Evolutionary conservation across 2,797 vertebrate species (phyloP), one percentile per base, ranked within the genome.

Genomic region (Pseudocheirus occidentalis): DNA sequence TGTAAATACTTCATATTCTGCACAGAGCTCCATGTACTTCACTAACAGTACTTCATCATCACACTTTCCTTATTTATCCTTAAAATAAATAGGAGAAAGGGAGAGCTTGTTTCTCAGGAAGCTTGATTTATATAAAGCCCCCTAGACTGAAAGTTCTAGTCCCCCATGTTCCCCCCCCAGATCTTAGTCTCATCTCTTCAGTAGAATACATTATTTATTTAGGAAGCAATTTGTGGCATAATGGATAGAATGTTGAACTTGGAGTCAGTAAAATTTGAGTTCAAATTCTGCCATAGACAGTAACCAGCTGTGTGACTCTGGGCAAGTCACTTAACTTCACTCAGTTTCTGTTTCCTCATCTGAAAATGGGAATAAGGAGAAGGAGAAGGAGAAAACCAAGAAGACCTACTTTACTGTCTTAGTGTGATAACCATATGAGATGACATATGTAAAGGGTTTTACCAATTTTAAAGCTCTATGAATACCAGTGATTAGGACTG

Each of bases 1-100:
- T 94, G 40, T 91, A 96, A 95, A 53, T 92, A 92, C 58, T 96
- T 96, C 57, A 40, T 1, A 90, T 40, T 87, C 90, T 81, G 21
- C 29, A 11, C 73, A 24, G 7, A 81, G 40, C 40, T 46, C 73
- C 21, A 81, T 46, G 40, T 24, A 13, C 21, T 81, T 81, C 73
- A 27, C n/a, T 21, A 73, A 73, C 12, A 81, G 6, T 27, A 81
- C 7, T 40, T 21, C 9, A 46, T 10, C 40, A 46, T 46, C 40
- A 81, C 7, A 0, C 40, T 27, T 81, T 81, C 11, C 21, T 40
- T 46, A 81, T 46, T 81, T 7, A 81, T 81, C 40, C 40, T 81
- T 46, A 81, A 27, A 81, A 3, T 81, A 81, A 27, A 27, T 2
- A 46, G 21, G 21, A 46, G 73, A 81, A 24, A 27, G 21, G 40